A percentile compares a stretch with the other conserved stretches of the same genome.
Evolutionary conservation across 2,113 vertebrate species (phyloP).

Genomic region (Guaruba guarouba): DNA sequence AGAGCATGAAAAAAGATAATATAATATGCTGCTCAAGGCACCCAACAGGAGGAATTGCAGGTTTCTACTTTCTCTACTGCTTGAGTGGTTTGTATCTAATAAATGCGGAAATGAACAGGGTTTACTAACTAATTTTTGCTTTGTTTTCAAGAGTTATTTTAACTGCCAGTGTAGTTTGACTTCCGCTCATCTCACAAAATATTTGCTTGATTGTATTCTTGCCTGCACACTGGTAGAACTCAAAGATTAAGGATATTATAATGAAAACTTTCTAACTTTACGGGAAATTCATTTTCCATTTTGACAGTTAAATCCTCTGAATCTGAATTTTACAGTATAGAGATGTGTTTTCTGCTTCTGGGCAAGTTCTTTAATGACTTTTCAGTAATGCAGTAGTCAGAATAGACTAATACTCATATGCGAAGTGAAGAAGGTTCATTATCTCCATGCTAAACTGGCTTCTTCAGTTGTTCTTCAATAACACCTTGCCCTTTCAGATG

Average conservation of each 20-base stretch:
- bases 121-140: not conserved
- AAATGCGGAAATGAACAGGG: not conserved
- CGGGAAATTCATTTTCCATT: not conserved
- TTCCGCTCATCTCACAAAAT: not conserved
- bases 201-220: not conserved
- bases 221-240: not conserved
- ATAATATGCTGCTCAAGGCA: not conserved
- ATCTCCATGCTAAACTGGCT: not conserved
- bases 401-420: not conserved
- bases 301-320: not conserved
- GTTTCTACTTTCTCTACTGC: not conserved
- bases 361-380: not conserved
- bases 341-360: not conserved
- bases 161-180: not conserved
- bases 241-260: not conserved
- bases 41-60: not conserved
- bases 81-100: not conserved
- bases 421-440: not conserved
- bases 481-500: constrained; percentile 82
- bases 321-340: not conserved
- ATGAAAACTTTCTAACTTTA: not conserved
- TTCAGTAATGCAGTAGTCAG: not conserved
- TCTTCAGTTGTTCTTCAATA: not conserved
- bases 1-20: not conserved
- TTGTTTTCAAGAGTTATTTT: not conserved